phyloP scores from a whole-genome alignment of 2,888 invertebrate species.

The Agrotis ipsilon region DNA sequence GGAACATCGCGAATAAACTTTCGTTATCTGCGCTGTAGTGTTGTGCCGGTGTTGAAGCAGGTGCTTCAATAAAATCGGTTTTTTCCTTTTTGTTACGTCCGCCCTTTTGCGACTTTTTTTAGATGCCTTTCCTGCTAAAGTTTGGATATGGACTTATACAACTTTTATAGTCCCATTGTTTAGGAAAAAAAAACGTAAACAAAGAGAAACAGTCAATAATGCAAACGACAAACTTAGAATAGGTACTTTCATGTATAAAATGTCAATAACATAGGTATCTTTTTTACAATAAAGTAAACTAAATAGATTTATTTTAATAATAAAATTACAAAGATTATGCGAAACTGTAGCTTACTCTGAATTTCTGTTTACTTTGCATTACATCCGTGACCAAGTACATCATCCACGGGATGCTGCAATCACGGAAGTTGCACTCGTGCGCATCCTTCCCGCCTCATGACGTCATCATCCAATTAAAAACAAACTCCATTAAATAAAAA shows the following conservation, averaged over 20 bases:
- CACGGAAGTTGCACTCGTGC: slow-evolving; percentile 63
- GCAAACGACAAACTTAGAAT: neutral
- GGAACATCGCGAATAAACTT: slow-evolving; percentile 38
- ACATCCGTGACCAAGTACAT: slow-evolving; percentile 20
- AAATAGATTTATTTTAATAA: too few relatives aligned
- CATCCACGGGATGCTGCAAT: slow-evolving; percentile 55
- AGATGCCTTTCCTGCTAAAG: slow-evolving; percentile 16
- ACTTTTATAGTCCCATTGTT: slow-evolving; percentile 11
- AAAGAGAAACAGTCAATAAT: neutral
- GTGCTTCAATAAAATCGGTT: slow-evolving; percentile 71
- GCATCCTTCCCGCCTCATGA: slow-evolving; percentile 63
- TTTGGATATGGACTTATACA: slow-evolving; percentile 16
- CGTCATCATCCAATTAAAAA: slow-evolving; percentile 46
- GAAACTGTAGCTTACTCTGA: neutral
- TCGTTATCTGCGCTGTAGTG: slow-evolving; percentile 46
- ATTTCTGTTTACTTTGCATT: slow-evolving; percentile 12
- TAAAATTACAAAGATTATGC: neutral
- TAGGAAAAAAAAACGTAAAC: neutral
- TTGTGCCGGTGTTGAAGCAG: slow-evolving; percentile 38
- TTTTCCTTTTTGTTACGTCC: slow-evolving; percentile 74
- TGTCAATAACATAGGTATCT: neutral
- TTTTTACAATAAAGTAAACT: neutral
- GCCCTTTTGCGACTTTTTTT: slow-evolving; percentile 58
- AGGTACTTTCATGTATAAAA: neutral
- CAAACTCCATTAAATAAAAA: slow-evolving; percentile 31